Evolutionary conservation across 2,113 vertebrate genomes (phyloP).

Genomic region (Stegostoma tigrinum): DNA sequence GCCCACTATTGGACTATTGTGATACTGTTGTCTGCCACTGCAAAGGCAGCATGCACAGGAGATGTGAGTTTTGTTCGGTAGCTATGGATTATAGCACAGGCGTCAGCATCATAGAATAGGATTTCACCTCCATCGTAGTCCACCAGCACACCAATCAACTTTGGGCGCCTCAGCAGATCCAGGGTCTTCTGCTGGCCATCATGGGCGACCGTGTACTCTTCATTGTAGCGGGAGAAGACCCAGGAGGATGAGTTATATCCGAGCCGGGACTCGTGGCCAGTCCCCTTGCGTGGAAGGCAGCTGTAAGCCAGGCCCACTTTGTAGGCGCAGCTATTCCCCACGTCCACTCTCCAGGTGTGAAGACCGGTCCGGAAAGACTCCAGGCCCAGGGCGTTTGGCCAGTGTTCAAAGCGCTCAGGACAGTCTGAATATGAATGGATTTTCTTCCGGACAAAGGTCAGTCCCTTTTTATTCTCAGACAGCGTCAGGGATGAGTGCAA

Average conservation of each 20-base stretch:
- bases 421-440: conserved; percentile 52
- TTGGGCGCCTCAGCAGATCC: conserved; percentile 58
- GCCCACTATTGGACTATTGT: conserved; percentile 38
- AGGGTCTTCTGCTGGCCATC: conserved; percentile 53
- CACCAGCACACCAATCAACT: conserved; percentile 66
- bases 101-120: conserved; percentile 71
- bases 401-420: conserved; percentile 76
- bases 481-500: conserved; percentile 71
- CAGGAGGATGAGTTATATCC: conserved; percentile 77
- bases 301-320: conserved; percentile 81
- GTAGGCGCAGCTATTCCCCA: conserved; percentile 75
- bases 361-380: conserved; percentile 61
- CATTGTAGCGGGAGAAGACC: conserved; percentile 80
- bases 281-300: conserved; percentile 73
- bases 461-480: conserved; percentile 64
- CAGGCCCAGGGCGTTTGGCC: conserved; percentile 78
- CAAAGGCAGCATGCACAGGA: conserved; percentile 70
- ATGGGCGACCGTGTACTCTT: conserved; percentile 76
- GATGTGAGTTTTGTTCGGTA: conserved; percentile 53
- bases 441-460: conserved; percentile 73
- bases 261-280: conserved; percentile 64
- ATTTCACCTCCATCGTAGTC: conserved; percentile 72
- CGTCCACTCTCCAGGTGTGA: conserved; percentile 71
- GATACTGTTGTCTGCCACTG: conserved; percentile 73
- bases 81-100: conserved; percentile 60